Evolutionary conservation across 2,888 invertebrate genomes (phyloP).

Genomic region (Drosophila atroscutellata): DNA sequence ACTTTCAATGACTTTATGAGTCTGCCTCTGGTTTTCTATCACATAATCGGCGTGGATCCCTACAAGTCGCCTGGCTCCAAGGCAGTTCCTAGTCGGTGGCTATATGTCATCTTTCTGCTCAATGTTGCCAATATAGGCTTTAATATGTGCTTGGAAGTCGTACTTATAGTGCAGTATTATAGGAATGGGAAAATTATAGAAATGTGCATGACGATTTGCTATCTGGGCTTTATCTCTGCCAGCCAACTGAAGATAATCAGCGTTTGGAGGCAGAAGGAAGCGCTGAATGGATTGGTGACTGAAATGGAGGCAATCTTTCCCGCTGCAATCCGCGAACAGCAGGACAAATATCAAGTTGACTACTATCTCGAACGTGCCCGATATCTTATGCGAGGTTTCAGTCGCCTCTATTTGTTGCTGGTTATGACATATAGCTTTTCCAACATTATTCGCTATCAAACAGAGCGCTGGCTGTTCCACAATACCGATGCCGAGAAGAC

Average conservation of each 20-base stretch:
- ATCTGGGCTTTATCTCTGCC: conserved; percentile 34
- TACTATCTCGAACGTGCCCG: conserved; percentile 26
- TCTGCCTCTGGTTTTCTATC: conserved; percentile 48
- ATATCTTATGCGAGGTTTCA: conserved; percentile 31
- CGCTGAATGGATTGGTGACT: conserved; percentile 27
- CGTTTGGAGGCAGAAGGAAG: conserved; percentile 26
- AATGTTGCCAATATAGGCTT: conserved; percentile 24
- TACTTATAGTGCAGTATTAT: conserved; percentile 24
- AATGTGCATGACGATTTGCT: conserved; percentile 40
- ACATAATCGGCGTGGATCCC: conserved; percentile 43
- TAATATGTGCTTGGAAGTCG: conserved; percentile 19
- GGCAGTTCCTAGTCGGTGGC: conserved; percentile 24
- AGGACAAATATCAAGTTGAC: conserved; percentile 28
- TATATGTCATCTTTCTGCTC: conserved; percentile 21
- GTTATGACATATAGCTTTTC: conserved; percentile 29
- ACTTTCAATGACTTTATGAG: conserved; percentile 52
- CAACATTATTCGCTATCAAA: conserved; percentile 24
- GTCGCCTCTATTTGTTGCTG: conserved; percentile 19
- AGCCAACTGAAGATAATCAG: conserved; percentile 43
- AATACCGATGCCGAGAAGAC: conserved; percentile 10
- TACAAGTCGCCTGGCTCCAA: conserved; percentile 24
- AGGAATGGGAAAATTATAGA: conserved; percentile 29
- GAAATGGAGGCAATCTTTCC: conserved; percentile 54
- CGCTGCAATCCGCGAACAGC: conserved; percentile 5
- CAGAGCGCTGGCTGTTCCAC: conserved; percentile 36